Percentiles rank a stretch among this genome's conserved stretches.
These are phyloP conservation scores for Epistrophe grossulariae DNA, from an alignment of 2,888 invertebrate genomes.

Conservation along the genomic window DNA sequence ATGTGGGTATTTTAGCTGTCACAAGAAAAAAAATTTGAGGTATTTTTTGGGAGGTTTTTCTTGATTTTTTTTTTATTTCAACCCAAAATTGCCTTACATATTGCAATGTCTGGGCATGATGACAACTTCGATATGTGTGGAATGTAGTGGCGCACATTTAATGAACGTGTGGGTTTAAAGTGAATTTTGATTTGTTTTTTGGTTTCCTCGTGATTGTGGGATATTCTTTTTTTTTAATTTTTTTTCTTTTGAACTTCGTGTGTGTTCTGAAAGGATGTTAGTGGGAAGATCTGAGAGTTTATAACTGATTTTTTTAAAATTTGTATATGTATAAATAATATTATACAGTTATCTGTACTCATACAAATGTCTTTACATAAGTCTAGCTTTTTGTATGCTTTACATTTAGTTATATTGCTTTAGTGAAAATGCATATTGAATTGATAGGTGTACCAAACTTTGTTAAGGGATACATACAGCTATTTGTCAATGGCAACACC, in stretches of 20 bases:
- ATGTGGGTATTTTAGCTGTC: conserved; percentile 30
- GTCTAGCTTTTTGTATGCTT: no score
- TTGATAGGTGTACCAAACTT: no score
- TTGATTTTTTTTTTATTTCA: background rate
- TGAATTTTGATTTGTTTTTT: conserved; percentile 19
- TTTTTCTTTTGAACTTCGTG: background rate
- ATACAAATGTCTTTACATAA: no score
- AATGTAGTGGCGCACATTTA: conserved; percentile 59
- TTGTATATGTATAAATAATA: background rate
- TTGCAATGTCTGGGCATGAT: conserved; percentile 58
- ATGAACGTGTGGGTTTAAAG: conserved; percentile 34
- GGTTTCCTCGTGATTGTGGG: background rate
- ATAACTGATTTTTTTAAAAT: background rate
- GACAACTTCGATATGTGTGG: conserved; percentile 66
- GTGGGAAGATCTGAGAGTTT: background rate
- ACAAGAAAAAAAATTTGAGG: conserved; percentile 40
- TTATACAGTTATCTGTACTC: no score
- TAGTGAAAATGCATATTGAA: no score
- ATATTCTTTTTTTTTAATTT: background rate
- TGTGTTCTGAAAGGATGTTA: background rate
- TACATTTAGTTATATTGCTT: no score
- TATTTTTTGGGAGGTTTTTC: conserved; percentile 35
- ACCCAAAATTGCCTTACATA: conserved; percentile 45
- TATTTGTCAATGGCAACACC: no score
- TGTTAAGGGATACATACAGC: no score